Evolutionary conservation across 2,888 invertebrate genomes (phyloP).

Genomic region (Drosophila atripex): DNA sequence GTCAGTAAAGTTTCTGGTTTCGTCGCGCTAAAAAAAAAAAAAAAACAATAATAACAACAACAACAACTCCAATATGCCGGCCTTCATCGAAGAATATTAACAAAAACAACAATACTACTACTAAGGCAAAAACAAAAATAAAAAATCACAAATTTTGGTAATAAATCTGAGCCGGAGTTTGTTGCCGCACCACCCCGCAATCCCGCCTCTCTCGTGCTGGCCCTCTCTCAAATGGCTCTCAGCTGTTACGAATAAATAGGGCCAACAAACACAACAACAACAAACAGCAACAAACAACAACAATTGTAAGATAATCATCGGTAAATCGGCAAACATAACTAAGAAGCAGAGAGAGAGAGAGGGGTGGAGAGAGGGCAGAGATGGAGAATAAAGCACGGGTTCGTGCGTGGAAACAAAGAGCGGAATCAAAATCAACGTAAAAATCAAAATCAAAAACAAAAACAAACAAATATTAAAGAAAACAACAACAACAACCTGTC

Average conservation of each 20-base stretch:
- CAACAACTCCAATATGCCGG: conserved; percentile 57
- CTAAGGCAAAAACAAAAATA: background rate
- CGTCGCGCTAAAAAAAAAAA: conserved; percentile 48
- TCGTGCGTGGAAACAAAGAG: conserved; percentile 31
- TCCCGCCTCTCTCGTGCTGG: background rate
- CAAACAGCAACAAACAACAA: background rate
- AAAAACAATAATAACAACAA: conserved; percentile 48
- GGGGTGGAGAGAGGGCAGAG: background rate
- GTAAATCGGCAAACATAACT: conserved; percentile 10
- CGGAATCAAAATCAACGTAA: conserved; percentile 13
- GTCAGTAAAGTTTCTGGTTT: conserved; percentile 57
- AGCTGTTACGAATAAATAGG: conserved; percentile 20
- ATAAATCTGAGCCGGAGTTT: conserved; percentile 9
- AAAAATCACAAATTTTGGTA: conserved; percentile 5
- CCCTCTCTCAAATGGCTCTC: conserved; percentile 7
- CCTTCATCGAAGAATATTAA: conserved; percentile 68
- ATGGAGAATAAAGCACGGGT: conserved; percentile 25
- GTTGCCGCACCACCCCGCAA: conserved; percentile 1
- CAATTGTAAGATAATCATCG: conserved; percentile 4
- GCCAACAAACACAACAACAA: conserved; percentile 2
- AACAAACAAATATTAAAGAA: background rate
- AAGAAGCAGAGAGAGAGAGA: background rate
- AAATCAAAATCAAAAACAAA: conserved; percentile 11
- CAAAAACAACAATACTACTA: conserved; percentile 31
- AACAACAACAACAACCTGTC: conserved; percentile 27